phyloP scores from a whole-genome alignment of 2,888 invertebrate genomes.

The Machimus atricapillus region DNA sequence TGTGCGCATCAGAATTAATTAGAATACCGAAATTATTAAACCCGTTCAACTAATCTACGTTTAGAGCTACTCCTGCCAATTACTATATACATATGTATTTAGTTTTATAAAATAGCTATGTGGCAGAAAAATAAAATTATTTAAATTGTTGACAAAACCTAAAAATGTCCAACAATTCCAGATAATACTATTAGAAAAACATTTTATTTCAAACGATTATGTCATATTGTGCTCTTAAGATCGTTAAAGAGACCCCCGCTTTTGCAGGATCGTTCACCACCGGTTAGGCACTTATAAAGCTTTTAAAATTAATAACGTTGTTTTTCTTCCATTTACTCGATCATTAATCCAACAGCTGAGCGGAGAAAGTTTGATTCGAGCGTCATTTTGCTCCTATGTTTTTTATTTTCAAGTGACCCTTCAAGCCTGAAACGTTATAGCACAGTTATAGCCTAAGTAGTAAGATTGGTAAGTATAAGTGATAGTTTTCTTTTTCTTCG shows the following conservation, averaged over 20 bases:
- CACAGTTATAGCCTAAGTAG: neutral
- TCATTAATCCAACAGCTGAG: neutral
- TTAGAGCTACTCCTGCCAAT: too few species aligned
- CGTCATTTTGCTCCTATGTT: neutral
- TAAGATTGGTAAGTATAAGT: neutral
- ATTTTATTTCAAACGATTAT: neutral
- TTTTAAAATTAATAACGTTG: neutral
- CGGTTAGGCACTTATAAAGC: neutral
- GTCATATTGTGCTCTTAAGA: neutral
- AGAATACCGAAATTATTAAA: too few species aligned
- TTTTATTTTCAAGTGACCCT: neutral
- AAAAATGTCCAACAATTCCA: neutral
- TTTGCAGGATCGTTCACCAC: neutral
- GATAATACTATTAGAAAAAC: neutral
- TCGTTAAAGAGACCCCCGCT: neutral
- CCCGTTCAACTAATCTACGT: too few species aligned
- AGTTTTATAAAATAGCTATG: too few species aligned
- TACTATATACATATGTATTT: too few species aligned
- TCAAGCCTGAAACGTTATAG: neutral
- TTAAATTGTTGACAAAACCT: too few species aligned
- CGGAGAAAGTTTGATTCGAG: neutral
- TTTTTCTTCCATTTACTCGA: neutral
- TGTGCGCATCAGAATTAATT: too few species aligned
- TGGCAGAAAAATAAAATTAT: too few species aligned
- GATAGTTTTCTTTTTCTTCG: neutral